These are phyloP conservation scores for Antigone vipio DNA, from an alignment of 2,113 vertebrate species.

Conservation along the genomic window DNA sequence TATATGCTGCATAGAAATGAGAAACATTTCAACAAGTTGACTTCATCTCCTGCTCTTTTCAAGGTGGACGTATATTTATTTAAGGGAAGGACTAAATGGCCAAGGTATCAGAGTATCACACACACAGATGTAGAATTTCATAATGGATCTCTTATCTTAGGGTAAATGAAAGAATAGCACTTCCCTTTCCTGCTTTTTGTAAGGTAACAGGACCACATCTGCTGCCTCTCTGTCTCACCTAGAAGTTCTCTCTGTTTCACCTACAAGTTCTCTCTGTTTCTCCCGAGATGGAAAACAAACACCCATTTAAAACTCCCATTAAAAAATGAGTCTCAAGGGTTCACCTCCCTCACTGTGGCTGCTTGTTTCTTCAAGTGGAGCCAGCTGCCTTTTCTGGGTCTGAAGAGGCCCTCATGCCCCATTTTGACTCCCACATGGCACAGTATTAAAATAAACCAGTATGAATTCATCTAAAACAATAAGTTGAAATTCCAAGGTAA, in stretches of 20 bases:
- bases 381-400: neutral
- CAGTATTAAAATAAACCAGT: neutral
- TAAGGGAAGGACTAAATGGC: neutral
- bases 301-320: neutral
- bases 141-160: neutral
- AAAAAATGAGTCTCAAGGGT: neutral
- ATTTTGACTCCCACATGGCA: neutral
- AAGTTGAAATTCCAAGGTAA: neutral
- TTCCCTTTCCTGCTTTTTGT: neutral
- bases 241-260: neutral
- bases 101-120: neutral
- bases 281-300: neutral
- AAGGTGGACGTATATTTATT: conserved; percentile 21
- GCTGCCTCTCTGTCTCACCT: neutral
- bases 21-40: conserved; percentile 32
- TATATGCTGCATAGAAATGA: conserved; percentile 41
- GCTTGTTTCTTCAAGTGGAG: neutral
- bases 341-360: neutral
- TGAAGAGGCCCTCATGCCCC: neutral
- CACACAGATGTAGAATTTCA: neutral
- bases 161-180: neutral
- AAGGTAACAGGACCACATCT: neutral
- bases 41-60: conserved; percentile 25
- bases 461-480: neutral
- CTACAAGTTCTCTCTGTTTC: neutral